Evolutionary conservation across 1,140 invertebrate genomes (phyloP), one percentile per base, ranked within the genome.

Genomic region (Megathymus violae): DNA sequence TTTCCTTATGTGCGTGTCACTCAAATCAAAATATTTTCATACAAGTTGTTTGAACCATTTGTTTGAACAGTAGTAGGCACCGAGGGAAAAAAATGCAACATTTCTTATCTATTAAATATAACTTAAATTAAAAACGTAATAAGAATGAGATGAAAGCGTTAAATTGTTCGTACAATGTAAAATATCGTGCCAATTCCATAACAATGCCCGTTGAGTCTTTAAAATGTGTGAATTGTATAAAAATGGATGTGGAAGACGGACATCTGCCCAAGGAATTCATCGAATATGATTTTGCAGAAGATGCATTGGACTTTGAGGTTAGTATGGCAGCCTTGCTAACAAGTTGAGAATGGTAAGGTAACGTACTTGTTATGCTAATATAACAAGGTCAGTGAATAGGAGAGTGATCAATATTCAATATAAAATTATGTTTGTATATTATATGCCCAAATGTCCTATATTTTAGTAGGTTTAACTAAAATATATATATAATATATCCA

Each of bases 241-340:
- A 74, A 64, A 89, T 89, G 85, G 74, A 81, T 34, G 74, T 85
- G n/a, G 78, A 85, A 74, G 87, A 89, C 56, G 87, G 87, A 22
- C 61, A 72, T 47, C 69, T 88, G 44, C 80, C 81, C 9, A 84
- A 71, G 16, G 87, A 89, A 43, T 82, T 82, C 46, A 69, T 77
- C 46, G 87, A 89, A 66, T 89, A 78, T 63, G 87, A 89, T 52
- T 89, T 87, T 40, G 87, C 84, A 17, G 85, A 89, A 67, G 87
- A 89, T 81, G 87, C 87, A 17, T 54, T 88, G 64, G 87, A 89
- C 61, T 89, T 87, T 77, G 87, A 89, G 85, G 87, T 88, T 66
- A 82, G 82, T 75, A 41, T 19, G 4, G 10, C 4, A 11, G 36
- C 15, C 2, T 36, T 16, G 34, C 4, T 54, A 36, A 17, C 36